These are phyloP conservation scores for Pseudocheirus occidentalis DNA, from an alignment of 2,797 vertebrate species.

Conservation along the genomic window DNA sequence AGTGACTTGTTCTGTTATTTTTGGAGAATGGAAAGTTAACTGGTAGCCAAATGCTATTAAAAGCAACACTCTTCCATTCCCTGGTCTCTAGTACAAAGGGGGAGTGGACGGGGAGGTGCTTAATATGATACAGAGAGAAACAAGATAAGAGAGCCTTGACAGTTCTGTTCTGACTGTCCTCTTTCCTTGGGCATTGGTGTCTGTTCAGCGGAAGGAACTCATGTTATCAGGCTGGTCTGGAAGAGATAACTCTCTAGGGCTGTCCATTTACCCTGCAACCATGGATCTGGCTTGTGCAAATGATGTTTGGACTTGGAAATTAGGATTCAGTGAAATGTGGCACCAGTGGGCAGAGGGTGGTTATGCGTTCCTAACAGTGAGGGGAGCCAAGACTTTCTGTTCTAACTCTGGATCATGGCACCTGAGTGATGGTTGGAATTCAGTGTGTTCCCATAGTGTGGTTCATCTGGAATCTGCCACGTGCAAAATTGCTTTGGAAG, in stretches of 20 bases:
- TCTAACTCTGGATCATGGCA: slow-evolving; percentile 66
- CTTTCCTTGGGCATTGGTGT: slow-evolving; percentile 23
- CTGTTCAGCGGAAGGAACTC: background rate
- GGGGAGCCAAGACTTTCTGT: slow-evolving; percentile 76
- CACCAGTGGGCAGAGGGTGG: slow-evolving; percentile 73
- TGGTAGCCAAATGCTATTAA: slow-evolving; percentile 57
- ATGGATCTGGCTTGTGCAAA: slow-evolving; percentile 69
- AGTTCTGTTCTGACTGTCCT: slow-evolving; percentile 37
- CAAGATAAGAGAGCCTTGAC: background rate
- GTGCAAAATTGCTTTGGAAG: slow-evolving; percentile 52
- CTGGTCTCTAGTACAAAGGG: background rate
- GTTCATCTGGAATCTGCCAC: slow-evolving; percentile 45
- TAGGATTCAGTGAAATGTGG: slow-evolving; percentile 81
- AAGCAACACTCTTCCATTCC: background rate
- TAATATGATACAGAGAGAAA: background rate
- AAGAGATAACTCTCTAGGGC: slow-evolving; percentile 51
- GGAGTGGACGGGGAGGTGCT: background rate
- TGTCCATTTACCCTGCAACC: slow-evolving; percentile 66
- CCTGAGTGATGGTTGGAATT: slow-evolving; percentile 69
- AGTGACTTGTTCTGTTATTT: slow-evolving; percentile 70
- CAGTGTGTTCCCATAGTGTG: background rate
- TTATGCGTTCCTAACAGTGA: slow-evolving; percentile 65
- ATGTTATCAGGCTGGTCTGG: slow-evolving; percentile 51
- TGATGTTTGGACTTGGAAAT: slow-evolving; percentile 79
- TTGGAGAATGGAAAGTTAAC: slow-evolving; percentile 56